A percentile compares a stretch with the other conserved stretches of the same genome.
Evolutionary conservation across 2,888 invertebrate species (phyloP).

Genomic region (Pasiphila rectangulata): DNA sequence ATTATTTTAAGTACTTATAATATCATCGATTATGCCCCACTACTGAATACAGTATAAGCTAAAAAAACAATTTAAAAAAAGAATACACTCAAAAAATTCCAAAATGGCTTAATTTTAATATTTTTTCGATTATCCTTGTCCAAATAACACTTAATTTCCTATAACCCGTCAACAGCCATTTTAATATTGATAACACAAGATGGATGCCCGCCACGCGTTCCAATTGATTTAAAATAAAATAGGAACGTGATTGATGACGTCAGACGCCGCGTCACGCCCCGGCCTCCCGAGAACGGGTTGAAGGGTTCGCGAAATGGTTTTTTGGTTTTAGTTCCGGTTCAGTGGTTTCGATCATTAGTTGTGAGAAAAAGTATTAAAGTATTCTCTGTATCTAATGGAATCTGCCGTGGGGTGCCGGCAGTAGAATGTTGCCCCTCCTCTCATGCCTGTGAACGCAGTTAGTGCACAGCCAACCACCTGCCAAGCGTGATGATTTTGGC

Average conservation of each 20-base stretch:
- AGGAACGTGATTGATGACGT: constrained; percentile 66
- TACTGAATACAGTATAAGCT: too few relatives aligned
- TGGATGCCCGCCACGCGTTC: constrained; percentile 71
- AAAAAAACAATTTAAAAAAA: too few relatives aligned
- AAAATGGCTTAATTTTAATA: too few relatives aligned
- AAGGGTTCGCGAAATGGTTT: constrained; percentile 54
- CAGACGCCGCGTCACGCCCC: constrained; percentile 59
- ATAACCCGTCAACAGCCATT: constrained; percentile 47
- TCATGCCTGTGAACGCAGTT: too few relatives aligned
- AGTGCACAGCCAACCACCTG: too few relatives aligned
- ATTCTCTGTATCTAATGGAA: too few relatives aligned
- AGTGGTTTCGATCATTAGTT: constrained; percentile 38
- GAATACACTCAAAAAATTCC: too few relatives aligned
- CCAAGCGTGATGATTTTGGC: too few relatives aligned
- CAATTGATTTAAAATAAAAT: constrained; percentile 79
- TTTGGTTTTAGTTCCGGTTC: constrained; percentile 40
- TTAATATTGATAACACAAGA: constrained; percentile 74
- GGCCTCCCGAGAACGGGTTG: constrained; percentile 61
- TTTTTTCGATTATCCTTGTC: constrained; percentile 1
- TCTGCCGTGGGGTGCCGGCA: too few relatives aligned
- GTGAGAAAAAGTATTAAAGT: neutral
- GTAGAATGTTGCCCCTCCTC: too few relatives aligned
- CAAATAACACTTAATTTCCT: constrained; percentile 43
- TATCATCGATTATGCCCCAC: too few relatives aligned
- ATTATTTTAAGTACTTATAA: too few relatives aligned